phyloP scores from a whole-genome alignment of 2,888 invertebrate species.

The Malacosoma neustria region DNA sequence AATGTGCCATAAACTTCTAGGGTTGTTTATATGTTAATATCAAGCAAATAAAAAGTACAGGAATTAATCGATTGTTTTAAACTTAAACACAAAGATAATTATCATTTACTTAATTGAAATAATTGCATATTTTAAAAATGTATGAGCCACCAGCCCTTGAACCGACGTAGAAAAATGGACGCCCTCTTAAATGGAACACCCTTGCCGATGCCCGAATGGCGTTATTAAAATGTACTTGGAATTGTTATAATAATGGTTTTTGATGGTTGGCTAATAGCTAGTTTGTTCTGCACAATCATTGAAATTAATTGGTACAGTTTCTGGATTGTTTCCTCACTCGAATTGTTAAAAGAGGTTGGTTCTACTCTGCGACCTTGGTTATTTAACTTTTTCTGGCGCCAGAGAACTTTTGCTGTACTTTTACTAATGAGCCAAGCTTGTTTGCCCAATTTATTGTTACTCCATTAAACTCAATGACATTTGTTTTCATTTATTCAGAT shows the following conservation, averaged over 20 bases:
- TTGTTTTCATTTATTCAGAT: background rate
- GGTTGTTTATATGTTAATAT: too few relatives aligned
- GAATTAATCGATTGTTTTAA: too few relatives aligned
- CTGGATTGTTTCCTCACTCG: background rate
- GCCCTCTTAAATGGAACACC: constrained; percentile 27
- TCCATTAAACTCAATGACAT: background rate
- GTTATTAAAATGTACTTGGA: constrained; percentile 47
- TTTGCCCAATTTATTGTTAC: background rate
- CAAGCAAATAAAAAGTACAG: too few relatives aligned
- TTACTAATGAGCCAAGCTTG: background rate
- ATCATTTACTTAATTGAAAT: too few relatives aligned
- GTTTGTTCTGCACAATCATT: constrained; percentile 13
- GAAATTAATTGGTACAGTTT: background rate
- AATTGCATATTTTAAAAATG: constrained; percentile 11
- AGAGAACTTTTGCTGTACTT: background rate
- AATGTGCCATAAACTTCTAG: too few relatives aligned
- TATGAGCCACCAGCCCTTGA: constrained; percentile 29
- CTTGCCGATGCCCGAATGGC: constrained; percentile 28
- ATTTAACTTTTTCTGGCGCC: background rate
- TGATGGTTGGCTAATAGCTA: constrained; percentile 21
- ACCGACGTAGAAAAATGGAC: constrained; percentile 43
- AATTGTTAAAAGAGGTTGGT: background rate
- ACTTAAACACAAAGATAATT: too few relatives aligned
- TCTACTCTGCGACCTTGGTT: background rate
- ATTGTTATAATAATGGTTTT: constrained; percentile 37